Base-by-base conservation (phyloP, 2,113 vertebrate genomes). In the Noturus placidus region DNA sequence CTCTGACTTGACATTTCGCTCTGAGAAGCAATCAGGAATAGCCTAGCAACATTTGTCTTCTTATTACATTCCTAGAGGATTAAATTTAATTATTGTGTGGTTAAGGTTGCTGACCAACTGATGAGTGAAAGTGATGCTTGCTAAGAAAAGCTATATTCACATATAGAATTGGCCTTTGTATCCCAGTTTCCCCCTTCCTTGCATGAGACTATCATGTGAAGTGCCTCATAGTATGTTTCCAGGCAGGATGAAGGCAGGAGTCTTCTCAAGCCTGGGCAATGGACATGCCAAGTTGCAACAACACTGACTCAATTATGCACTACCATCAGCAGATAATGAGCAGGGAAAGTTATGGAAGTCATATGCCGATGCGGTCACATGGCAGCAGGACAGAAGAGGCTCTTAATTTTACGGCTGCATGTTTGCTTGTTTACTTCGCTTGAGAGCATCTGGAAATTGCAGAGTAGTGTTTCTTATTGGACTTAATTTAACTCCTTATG, bases 291-390 rank as follows among this genome's bases (percentile, higher is more conserved):
- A 84, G 83, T 91, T 91, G 92, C 88, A 91, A 89, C 93, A 92
- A 95, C 93, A 94, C 92, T 92, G 85, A 83, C 69, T 85, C 72
- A 74, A 92, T 94, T 95, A 92, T 94, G 89, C 92, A 59, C 89
- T 85, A 86, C 89, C 89, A 90, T 91, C 46, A 86, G 85, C 38
- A 59, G 70, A 83, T 85, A 91, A 91, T 85, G 86, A 90, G 89
- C 84, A 86, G 86, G 67, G 82, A 86, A 76, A 87, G 89, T 91
- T 89, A 79, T 91, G 87, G 88, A 92, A 93, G 90, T 92, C 87
- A 91, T 89, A 89, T 83, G 76, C 89, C 87, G 87, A 77, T 82
- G 89, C 67, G 61, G 59, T 92, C 87, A 85, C 89, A 87, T 89
- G 90, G 76, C 81, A 79, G 76, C 70, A 65, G 70, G 88, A 86